Evolutionary conservation across 2,113 vertebrate genomes (phyloP).

Genomic region (Oncorhynchus tshawytscha): DNA sequence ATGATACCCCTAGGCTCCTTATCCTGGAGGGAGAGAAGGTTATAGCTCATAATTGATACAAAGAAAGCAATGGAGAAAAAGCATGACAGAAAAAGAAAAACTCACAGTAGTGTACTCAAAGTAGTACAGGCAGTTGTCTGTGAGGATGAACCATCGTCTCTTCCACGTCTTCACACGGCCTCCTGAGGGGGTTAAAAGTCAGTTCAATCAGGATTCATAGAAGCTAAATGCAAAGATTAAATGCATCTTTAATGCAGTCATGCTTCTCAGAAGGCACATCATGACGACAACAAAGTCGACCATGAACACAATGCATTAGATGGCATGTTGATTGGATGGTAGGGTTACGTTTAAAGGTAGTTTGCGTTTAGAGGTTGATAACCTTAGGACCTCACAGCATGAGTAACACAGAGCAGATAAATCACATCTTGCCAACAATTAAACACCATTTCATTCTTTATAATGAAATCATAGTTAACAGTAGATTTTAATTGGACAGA

Average conservation of each 20-base stretch:
- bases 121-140: conserved; percentile 98
- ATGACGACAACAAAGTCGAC: too few species aligned
- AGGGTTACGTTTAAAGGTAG: conserved; percentile 38
- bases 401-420: background rate
- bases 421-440: conserved; percentile 55
- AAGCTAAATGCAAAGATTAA: too few species aligned
- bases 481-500: background rate
- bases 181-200: conserved; percentile 69
- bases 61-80: background rate
- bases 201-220: conserved; percentile 56
- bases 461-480: conserved; percentile 2
- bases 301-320: background rate
- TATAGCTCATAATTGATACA: background rate
- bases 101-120: conserved; percentile 97
- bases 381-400: background rate
- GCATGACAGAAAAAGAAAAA: background rate
- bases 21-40: conserved; percentile 73
- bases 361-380: conserved; percentile 11
- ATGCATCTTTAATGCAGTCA: too few species aligned
- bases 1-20: conserved; percentile 97
- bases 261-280: too few species aligned
- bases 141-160: conserved; percentile 97
- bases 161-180: conserved; percentile 98
- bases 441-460: conserved; percentile 40
- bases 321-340: background rate